These are phyloP conservation scores for Dusona sp. DNA, from an alignment of 2,888 invertebrate genomes.

Conservation along the genomic window DNA sequence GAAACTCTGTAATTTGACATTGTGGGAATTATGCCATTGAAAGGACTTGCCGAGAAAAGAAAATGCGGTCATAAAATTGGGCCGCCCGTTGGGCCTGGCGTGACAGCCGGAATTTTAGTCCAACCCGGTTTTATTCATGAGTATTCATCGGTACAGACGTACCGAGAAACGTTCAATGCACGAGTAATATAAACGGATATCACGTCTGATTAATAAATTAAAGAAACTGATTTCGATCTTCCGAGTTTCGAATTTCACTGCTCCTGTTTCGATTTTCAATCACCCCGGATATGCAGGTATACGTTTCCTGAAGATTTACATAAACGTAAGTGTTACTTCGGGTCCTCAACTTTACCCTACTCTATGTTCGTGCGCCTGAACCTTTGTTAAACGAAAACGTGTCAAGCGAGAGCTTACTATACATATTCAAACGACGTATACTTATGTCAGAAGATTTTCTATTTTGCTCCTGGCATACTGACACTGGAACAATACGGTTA, in stretches of 20 bases:
- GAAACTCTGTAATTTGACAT: not conserved
- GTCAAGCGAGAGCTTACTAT: slow-evolving; percentile 58
- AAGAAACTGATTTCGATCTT: not conserved
- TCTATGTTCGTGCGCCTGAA: not conserved
- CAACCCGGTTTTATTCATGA: not conserved
- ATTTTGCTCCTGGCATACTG: slow-evolving; percentile 54
- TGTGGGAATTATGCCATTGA: not conserved
- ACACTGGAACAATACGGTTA: slow-evolving; percentile 56
- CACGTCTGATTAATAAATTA: not conserved
- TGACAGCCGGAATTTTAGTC: not conserved
- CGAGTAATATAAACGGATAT: not conserved
- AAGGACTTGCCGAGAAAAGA: not conserved
- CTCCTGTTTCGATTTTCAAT: slow-evolving; percentile 1
- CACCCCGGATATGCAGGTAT: not conserved
- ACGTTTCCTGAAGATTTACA: slow-evolving; percentile 30
- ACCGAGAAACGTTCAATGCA: not conserved
- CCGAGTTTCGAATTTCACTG: not conserved
- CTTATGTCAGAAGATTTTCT: slow-evolving; percentile 58
- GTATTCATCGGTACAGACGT: not conserved
- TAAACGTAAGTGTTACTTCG: slow-evolving; percentile 11
- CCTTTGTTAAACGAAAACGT: slow-evolving; percentile 57
- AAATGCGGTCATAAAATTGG: not conserved
- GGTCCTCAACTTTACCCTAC: slow-evolving; percentile 5
- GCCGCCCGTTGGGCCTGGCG: not conserved
- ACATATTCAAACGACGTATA: slow-evolving; percentile 48